Percentiles rank a stretch among this genome's conserved stretches.
Conservation (phyloP, 2,797 vertebrate species). For the Sitta carolinensis region DNA sequence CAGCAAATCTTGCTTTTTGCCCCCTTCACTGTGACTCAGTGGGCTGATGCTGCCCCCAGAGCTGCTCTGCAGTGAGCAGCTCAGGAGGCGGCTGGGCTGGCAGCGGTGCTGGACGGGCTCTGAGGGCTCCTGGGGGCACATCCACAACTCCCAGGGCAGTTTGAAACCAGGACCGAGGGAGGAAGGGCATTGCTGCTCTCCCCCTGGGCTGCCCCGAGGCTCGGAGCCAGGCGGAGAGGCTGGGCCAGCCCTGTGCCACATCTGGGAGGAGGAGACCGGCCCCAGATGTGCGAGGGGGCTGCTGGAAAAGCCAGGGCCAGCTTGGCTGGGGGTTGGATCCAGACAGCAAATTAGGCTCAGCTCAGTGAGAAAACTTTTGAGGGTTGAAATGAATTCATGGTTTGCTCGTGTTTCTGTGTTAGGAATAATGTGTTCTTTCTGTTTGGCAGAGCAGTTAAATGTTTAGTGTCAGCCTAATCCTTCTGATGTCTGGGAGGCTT, state of each 20-base stretch:
- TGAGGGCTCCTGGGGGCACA: not conserved
- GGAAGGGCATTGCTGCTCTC: not conserved
- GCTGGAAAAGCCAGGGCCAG: not conserved
- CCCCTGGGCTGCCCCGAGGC: not conserved
- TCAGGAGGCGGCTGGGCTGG: not conserved
- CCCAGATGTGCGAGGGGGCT: not conserved
- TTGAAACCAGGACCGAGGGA: fast-evolving
- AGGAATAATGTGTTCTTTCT: not conserved
- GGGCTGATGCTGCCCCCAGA: not conserved
- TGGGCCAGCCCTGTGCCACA: not conserved
- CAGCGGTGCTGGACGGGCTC: not conserved
- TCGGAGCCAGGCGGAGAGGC: fast-evolving
- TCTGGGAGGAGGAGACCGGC: not conserved
- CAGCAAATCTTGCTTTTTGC: not conserved
- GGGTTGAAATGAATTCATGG: not conserved
- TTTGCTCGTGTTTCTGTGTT: not conserved
- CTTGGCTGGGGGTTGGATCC: not conserved
- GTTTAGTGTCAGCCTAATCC: not conserved
- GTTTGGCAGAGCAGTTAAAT: not conserved
- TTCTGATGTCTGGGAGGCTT: not conserved
- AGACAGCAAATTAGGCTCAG: not conserved
- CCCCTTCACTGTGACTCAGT: not conserved
- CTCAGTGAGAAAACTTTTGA: not conserved
- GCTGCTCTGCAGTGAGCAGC: not conserved
- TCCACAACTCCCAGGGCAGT: fast-evolving